phyloP scores from a whole-genome alignment of 2,113 vertebrate species.

The Ivindomyrus marchei region DNA sequence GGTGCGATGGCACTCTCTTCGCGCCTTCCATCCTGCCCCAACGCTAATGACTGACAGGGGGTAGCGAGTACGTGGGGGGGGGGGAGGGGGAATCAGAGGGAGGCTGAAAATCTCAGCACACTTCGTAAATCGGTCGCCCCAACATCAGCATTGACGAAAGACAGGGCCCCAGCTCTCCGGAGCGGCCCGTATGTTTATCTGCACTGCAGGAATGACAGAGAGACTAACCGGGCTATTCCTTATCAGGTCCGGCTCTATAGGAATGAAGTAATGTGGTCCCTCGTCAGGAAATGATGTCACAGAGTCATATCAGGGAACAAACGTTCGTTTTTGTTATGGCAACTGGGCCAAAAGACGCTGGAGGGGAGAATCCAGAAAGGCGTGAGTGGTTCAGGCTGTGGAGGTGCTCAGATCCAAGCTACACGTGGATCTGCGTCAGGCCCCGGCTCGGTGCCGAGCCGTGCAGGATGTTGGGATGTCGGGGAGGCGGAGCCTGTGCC shows the following conservation, averaged over 20 bases:
- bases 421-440: background rate
- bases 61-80: too few relatives aligned
- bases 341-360: constrained; percentile 45
- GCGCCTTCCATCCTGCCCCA: background rate
- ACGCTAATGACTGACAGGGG: background rate
- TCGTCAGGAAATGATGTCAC: constrained; percentile 45
- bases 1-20: background rate
- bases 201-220: constrained; percentile 1
- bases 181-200: constrained; percentile 12
- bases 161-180: constrained; percentile 21
- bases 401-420: background rate
- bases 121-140: background rate
- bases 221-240: constrained; percentile 32
- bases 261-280: constrained; percentile 31
- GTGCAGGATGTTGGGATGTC: background rate
- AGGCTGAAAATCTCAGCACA: background rate
- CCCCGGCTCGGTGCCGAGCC: background rate
- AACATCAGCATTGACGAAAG: background rate
- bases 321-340: constrained; percentile 48
- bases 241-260: constrained; percentile 45
- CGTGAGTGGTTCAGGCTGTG: background rate
- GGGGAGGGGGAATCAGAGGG: background rate
- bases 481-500: background rate
- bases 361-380: constrained; percentile 18
- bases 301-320: constrained; percentile 43